Percentiles rank a stretch among this genome's conserved stretches.
phyloP scores from a whole-genome alignment of 2,797 vertebrate species.

The Denticeps clupeoides region DNA sequence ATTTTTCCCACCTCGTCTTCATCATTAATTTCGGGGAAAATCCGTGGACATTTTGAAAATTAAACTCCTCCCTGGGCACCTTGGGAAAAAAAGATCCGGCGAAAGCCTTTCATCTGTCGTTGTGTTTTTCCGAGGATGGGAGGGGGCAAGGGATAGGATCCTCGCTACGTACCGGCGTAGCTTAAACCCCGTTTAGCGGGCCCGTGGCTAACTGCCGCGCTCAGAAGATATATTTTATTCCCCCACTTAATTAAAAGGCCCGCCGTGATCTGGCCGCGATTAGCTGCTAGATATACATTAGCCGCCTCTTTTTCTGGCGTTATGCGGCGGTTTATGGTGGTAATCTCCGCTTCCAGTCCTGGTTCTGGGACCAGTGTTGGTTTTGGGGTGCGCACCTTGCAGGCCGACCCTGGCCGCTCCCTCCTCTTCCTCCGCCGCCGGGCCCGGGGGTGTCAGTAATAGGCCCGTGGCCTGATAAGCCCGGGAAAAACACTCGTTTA shows the following conservation, averaged over 20 bases:
- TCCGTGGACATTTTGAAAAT: conserved; percentile 49
- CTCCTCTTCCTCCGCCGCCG: conserved; percentile 24
- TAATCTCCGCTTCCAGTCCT: too few relatives aligned
- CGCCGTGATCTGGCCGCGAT: conserved; percentile 48
- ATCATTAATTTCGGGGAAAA: conserved; percentile 68
- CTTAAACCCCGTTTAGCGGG: not conserved
- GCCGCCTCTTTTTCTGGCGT: conserved; percentile 24
- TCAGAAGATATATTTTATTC: conserved; percentile 38
- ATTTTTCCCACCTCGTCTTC: conserved; percentile 57
- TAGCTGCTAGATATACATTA: conserved; percentile 53
- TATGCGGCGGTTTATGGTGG: too few relatives aligned
- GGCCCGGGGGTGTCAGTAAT: conserved; percentile 62
- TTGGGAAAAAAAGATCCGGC: too few relatives aligned
- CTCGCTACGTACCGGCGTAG: too few relatives aligned
- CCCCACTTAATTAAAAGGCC: conserved; percentile 61
- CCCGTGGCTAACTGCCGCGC: conserved; percentile 28
- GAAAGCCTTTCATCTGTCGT: too few relatives aligned
- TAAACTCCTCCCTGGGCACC: conserved; percentile 36
- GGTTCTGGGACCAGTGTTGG: too few relatives aligned
- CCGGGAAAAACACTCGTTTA: conserved; percentile 85
- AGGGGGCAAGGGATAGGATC: too few relatives aligned
- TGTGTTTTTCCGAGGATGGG: conserved; percentile 31
- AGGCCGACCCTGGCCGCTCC: too few relatives aligned
- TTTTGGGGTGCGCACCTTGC: too few relatives aligned
- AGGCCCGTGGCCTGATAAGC: conserved; percentile 80